Evolutionary conservation across 1,140 invertebrate species (phyloP), one percentile per base, ranked within the genome.

Genomic region (Hyles euphorbiae): DNA sequence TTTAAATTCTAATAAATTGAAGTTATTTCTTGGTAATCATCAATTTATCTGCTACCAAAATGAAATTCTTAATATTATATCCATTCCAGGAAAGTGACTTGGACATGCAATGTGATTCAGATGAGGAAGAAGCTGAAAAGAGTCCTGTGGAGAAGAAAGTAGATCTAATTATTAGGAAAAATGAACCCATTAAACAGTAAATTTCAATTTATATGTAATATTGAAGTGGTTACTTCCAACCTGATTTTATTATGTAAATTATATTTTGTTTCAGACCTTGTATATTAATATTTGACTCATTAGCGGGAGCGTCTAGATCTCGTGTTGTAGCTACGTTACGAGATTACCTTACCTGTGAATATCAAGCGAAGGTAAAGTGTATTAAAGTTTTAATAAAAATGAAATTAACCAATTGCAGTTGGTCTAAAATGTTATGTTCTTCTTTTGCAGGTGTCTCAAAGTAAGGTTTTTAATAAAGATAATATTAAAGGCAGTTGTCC

Each of bases 201-300:
- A 89, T 84, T 53, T 9, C 11, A 12, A n/a, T 11, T 22, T 63
- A 45, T 43, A 45, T 47, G n/a, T 51, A 11, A 0, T 53, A 5
- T 54, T 43, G n/a, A 5, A 44, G 44, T 40, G 10, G 9, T 7
- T 8, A 32, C 22, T 50, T 50, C 9, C 48, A 12, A 50, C 22
- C 3, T 50, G 6, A 46, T 50, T 50, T 12, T 32, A 50, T 11
- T 50, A 50, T 50, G 32, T 5, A 22, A 22, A 22, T 50, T 22
- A 6, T 52, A 52, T 49, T 60, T 55, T 61, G 64, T 90, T 91
- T 70, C 79, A 93, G 92, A 63, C 97, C 98, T 0, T 97, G 97
- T 78, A 98, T 99, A 76, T 90, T 99, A 55, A 96, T 99, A 79
- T 98, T 99, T 87, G 97, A 99, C 87, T 99, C 98, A 0, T 87